Conservation (phyloP, 2,888 invertebrate genomes). For the Agrotis ipsilon region DNA sequence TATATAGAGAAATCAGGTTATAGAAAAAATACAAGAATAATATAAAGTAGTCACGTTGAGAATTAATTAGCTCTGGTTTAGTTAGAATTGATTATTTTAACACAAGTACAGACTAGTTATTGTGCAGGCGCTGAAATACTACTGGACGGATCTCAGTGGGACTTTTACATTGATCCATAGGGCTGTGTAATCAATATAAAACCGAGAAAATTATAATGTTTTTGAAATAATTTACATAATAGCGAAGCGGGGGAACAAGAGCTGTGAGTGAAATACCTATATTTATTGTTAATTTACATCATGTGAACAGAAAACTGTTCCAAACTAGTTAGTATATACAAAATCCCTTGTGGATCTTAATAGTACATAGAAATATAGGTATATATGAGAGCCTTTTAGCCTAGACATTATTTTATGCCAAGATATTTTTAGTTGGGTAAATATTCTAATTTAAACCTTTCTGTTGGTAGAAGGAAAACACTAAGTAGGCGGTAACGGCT, state of each 20-base stretch:
- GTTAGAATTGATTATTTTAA: neutral
- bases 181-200: slow-evolving; percentile 60
- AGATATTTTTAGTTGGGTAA: slow-evolving; percentile 19
- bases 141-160: slow-evolving; percentile 66
- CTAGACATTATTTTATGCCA: slow-evolving; percentile 43
- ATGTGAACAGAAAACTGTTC: slow-evolving; percentile 57
- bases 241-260: slow-evolving; percentile 29
- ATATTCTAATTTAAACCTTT: slow-evolving; percentile 33
- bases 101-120: slow-evolving; percentile 37
- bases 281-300: slow-evolving; percentile 50
- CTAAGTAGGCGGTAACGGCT: slow-evolving; percentile 44
- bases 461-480: slow-evolving; percentile 68
- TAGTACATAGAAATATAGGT: slow-evolving; percentile 27
- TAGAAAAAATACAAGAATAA: too few relatives aligned
- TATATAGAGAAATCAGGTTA: too few relatives aligned
- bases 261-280: slow-evolving; percentile 44
- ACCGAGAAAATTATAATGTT: slow-evolving; percentile 10
- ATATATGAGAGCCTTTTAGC: slow-evolving; percentile 43
- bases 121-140: slow-evolving; percentile 42
- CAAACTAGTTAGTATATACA: slow-evolving; percentile 55
- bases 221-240: neutral
- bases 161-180: slow-evolving; percentile 56
- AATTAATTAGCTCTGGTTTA: slow-evolving; percentile 4
- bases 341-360: slow-evolving; percentile 33
- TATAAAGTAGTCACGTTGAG: neutral